Conservation (phyloP, 2,797 vertebrate genomes). For the Mus minutoides region DNA sequence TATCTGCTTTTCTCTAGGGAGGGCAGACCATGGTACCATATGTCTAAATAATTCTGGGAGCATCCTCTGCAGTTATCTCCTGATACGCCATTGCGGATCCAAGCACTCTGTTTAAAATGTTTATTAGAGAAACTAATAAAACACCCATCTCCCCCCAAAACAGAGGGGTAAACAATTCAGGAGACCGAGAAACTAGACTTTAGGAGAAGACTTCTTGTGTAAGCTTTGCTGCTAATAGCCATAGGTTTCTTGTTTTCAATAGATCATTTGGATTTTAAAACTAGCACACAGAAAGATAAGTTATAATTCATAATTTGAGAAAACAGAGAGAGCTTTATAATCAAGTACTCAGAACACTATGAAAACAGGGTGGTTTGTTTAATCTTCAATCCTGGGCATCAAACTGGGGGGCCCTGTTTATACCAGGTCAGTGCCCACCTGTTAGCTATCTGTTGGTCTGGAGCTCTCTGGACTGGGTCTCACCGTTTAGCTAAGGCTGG, state of each 20-base stretch:
- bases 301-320: neutral
- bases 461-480: neutral
- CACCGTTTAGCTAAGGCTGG: neutral
- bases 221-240: neutral
- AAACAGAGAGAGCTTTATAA: neutral
- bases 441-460: neutral
- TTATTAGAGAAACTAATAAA: slow-evolving; percentile 44
- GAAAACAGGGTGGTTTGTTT: neutral
- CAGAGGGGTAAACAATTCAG: neutral
- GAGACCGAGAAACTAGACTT: neutral
- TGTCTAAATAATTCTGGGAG: slow-evolving; percentile 34
- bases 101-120: neutral
- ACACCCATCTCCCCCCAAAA: neutral
- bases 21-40: neutral
- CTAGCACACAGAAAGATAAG: neutral
- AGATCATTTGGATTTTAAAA: slow-evolving; percentile 9
- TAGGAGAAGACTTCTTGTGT: neutral
- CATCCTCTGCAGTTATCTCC: neutral
- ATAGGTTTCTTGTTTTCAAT: neutral
- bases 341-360: neutral
- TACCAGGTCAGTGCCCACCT: neutral
- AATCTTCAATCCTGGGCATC: neutral
- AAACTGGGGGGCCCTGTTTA: neutral
- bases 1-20: slow-evolving; percentile 38
- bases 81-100: neutral